A percentile compares a stretch with the other conserved stretches of the same genome.
These are phyloP conservation scores for Mylabris sibirica DNA, from an alignment of 2,888 invertebrate species.

Conservation along the genomic window DNA sequence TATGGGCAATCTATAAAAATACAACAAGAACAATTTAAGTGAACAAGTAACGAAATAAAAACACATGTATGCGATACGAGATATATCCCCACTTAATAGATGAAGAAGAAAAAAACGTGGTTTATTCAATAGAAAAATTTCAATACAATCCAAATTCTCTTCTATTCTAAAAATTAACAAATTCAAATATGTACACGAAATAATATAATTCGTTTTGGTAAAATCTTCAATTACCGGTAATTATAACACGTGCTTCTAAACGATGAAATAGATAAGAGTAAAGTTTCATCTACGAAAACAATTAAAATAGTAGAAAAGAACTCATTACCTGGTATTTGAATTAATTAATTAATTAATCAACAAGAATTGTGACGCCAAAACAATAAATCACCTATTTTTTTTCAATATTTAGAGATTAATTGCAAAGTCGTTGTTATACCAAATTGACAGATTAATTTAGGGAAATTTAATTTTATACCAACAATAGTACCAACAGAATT, in stretches of 20 bases:
- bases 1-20: constrained; percentile 42
- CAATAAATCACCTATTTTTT: constrained; percentile 18
- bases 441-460: neutral
- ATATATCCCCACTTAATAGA: too few relatives aligned
- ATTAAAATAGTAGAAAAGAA: neutral
- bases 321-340: neutral
- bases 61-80: too few relatives aligned
- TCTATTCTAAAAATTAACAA: too few relatives aligned
- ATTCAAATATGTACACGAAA: too few relatives aligned
- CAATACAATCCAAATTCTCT: too few relatives aligned
- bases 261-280: neutral
- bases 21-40: too few relatives aligned
- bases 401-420: neutral
- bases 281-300: neutral
- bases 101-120: neutral
- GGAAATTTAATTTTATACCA: neutral
- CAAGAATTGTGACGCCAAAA: neutral
- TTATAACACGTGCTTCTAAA: neutral
- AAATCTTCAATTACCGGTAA: neutral
- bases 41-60: too few relatives aligned
- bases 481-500: neutral
- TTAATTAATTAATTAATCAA: neutral
- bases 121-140: too few relatives aligned
- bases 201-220: neutral
- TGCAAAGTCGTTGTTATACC: constrained; percentile 7